These are phyloP conservation scores for Machimus rusticus DNA, from an alignment of 2,888 invertebrate genomes.

Conservation along the genomic window DNA sequence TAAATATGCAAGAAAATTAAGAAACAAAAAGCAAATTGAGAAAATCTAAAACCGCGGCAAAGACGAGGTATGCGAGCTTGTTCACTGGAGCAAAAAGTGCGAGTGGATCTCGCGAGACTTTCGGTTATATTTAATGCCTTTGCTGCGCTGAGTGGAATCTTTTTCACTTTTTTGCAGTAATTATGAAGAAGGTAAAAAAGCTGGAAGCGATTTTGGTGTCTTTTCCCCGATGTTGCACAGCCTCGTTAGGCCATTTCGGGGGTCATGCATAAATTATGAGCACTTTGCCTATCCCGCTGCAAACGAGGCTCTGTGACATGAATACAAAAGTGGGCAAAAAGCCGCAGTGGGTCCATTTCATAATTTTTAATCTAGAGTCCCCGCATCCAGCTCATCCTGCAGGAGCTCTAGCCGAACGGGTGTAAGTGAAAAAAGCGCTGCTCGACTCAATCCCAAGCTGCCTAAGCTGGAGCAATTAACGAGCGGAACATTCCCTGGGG, in stretches of 20 bases:
- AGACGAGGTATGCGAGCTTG: not conserved
- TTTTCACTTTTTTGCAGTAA: not conserved
- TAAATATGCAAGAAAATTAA: slow-evolving; percentile 11
- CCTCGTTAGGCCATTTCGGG: not conserved
- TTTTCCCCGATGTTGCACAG: not conserved
- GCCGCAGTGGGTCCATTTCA: not conserved
- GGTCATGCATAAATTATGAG: not conserved
- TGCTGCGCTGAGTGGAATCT: not conserved
- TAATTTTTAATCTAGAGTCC: not conserved
- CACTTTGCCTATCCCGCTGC: not conserved
- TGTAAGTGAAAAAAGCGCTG: not conserved
- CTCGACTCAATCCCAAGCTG: not conserved
- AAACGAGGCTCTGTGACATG: not conserved
- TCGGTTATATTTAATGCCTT: not conserved
- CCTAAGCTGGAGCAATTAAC: not conserved
- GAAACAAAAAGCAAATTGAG: not conserved
- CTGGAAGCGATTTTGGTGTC: not conserved
- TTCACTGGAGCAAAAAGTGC: slow-evolving; percentile 14
- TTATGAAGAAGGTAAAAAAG: not conserved
- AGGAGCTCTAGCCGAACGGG: not conserved
- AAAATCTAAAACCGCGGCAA: not conserved
- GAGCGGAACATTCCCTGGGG: not conserved
- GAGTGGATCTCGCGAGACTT: not conserved
- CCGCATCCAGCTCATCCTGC: not conserved
- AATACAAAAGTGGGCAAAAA: not conserved